Conservation (phyloP, 2,797 vertebrate species). For the Euphonia xanthogaster region DNA sequence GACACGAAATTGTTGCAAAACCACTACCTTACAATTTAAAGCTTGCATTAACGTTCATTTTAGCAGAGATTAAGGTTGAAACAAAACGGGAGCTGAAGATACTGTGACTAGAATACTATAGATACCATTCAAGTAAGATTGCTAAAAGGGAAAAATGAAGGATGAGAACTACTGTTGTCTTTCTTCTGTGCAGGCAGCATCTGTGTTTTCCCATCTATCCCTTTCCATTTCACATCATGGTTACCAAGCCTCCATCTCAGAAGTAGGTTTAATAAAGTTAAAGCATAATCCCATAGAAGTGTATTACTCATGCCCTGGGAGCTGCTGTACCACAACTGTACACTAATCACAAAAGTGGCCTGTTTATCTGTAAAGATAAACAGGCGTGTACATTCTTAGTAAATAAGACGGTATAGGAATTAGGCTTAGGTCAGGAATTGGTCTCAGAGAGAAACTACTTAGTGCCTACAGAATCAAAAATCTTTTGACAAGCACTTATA, state of each 20-base stretch:
- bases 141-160: neutral
- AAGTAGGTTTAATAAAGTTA: neutral
- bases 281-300: neutral
- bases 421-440: neutral
- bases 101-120: neutral
- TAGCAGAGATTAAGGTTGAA: neutral
- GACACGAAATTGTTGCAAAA: neutral
- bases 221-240: neutral
- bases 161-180: neutral
- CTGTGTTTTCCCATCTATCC: neutral
- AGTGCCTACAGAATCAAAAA: neutral
- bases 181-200: neutral
- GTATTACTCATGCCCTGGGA: neutral
- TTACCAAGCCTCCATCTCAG: neutral
- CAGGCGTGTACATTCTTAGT: rapidly evolving
- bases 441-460: neutral
- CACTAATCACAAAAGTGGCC: neutral
- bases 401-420: neutral
- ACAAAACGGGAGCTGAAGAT: neutral
- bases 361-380: neutral
- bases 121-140: neutral
- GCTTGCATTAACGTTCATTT: neutral
- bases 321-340: neutral
- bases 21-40: neutral
- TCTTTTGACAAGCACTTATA: neutral